These are phyloP conservation scores for Orientallactaga bullata DNA, from an alignment of 2,113 vertebrate genomes.

Conservation along the genomic window DNA sequence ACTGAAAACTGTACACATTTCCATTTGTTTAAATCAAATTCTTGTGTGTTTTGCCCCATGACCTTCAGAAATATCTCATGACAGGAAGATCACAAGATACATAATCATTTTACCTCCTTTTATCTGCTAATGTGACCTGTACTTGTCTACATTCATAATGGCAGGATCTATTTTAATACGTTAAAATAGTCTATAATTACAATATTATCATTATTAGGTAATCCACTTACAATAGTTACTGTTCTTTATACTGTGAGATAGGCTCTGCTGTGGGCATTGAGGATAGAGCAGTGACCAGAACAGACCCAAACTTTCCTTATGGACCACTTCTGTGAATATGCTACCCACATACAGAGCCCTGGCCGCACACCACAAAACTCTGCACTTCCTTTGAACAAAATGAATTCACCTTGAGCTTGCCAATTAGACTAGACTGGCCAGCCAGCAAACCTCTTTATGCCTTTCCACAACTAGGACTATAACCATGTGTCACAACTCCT, in stretches of 20 bases:
- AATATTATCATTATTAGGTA: background rate
- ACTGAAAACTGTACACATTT: background rate
- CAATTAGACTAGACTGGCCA: too few relatives aligned
- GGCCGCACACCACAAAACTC: background rate
- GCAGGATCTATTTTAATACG: background rate
- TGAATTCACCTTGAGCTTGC: background rate
- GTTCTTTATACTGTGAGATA: background rate
- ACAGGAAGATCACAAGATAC: background rate
- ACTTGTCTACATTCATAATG: background rate
- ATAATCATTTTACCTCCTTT: background rate
- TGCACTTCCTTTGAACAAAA: background rate
- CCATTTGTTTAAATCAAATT: background rate
- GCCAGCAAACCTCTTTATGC: too few relatives aligned
- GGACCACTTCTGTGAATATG: background rate
- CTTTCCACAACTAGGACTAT: too few relatives aligned
- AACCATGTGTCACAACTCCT: too few relatives aligned
- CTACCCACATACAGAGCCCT: too few relatives aligned
- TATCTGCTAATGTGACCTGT: background rate
- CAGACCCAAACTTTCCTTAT: background rate
- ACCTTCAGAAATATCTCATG: slow-evolving; percentile 6
- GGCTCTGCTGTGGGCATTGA: background rate
- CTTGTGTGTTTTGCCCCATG: background rate
- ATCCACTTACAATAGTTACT: background rate
- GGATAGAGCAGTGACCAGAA: background rate
- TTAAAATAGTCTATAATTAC: background rate